Evolutionary conservation across 2,797 vertebrate genomes (phyloP).

Genomic region (Linurgus olivaceus): DNA sequence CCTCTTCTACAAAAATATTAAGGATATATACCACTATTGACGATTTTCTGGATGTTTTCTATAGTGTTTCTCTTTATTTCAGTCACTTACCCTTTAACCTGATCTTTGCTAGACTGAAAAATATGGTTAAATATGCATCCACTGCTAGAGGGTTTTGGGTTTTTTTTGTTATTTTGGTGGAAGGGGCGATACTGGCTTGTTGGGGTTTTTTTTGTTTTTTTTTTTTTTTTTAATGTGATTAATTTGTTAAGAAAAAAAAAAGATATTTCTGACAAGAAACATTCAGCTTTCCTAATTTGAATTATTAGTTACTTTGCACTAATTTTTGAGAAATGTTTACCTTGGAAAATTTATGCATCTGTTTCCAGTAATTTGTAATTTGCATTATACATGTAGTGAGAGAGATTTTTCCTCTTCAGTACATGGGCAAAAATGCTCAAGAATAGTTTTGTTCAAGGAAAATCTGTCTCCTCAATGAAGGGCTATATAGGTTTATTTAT

Average conservation of each 20-base stretch:
- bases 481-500: background rate
- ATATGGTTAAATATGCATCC: background rate
- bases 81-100: background rate
- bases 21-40: background rate
- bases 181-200: accelerated
- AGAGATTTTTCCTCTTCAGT: background rate
- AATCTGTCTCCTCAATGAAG: background rate
- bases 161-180: accelerated
- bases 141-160: background rate
- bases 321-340: background rate
- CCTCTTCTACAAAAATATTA: background rate
- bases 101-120: background rate
- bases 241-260: no score
- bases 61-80: background rate
- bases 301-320: background rate
- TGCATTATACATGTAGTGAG: background rate
- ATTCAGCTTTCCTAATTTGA: background rate
- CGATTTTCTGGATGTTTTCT: background rate
- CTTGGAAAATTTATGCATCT: background rate
- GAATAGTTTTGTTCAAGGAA: background rate
- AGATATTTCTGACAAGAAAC: background rate
- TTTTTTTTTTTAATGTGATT: no score
- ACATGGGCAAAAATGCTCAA: background rate
- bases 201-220: no score
- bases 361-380: background rate